Base-by-base conservation (phyloP, 1,140 invertebrate genomes). In the Drosophila biarmipes region DNA sequence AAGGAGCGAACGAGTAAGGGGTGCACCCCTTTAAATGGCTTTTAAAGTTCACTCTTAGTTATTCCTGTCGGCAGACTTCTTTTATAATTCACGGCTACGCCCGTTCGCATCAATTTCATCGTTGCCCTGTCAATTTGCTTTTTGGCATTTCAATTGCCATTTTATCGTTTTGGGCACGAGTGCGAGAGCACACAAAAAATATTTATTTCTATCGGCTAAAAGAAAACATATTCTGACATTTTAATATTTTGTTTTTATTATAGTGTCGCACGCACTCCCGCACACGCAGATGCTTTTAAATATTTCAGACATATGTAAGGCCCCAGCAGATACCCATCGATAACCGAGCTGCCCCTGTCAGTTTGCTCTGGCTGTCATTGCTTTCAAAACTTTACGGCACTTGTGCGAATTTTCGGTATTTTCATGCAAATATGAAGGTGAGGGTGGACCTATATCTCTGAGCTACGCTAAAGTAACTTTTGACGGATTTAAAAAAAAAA, bases 321-420 rank as follows among this genome's bases (percentile, higher is more conserved):
- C 66, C 66, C 45, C 49, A 54, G n/a, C 24, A 24, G 11, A 55
- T 69, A 34, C 29, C 24, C 48, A 69, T 69, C 66, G 63, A 69
- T 53, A 11, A 38, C 62, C 40, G n/a, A 15, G 38, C 38, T 64
- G 46, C 24, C 49, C 15, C 24, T 68, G 24, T 51, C 66, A 68
- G 63, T 69, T 69, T 24, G 42, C 43, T 69, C 27, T 34, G 40
- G 37, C 61, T 81, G 61, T 66, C 66, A 66, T 69, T 78, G 69
- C 63, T 82, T 78, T 80, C 52, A 73, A 74, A 84, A 79, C 69
- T 82, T 82, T 84, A 79, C 78, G 80, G 69, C 75, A 84, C 59
- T 80, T 80, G 78, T 45, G 46, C 75, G 38, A 35, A 38, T 55
- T 48, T 69, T 71, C 51, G 58, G 51, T 56, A 71, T 78, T 74